Conservation (phyloP, 2,113 vertebrate genomes). For the Hippoglossus stenolepis region DNA sequence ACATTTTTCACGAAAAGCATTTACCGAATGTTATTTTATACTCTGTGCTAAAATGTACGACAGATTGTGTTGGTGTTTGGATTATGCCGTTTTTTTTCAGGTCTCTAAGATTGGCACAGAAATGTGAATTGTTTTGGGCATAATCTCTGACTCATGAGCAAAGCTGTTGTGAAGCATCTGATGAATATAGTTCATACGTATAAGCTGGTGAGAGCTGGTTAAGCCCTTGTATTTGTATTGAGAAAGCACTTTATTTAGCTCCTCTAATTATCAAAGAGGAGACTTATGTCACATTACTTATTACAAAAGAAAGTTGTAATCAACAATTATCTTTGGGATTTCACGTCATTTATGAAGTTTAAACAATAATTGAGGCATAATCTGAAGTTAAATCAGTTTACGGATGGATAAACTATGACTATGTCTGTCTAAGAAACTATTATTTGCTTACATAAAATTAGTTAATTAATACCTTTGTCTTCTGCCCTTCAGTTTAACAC, state of each 20-base stretch:
- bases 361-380: background rate
- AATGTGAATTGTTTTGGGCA: constrained; percentile 18
- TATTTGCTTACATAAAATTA: no score
- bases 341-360: background rate
- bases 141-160: constrained; percentile 37
- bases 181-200: constrained; percentile 17
- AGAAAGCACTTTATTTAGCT: constrained; percentile 2
- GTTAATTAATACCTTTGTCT: no score
- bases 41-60: constrained; percentile 1
- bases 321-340: background rate
- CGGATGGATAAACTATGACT: background rate
- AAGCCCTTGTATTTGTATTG: background rate
- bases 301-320: background rate
- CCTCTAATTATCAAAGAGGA: background rate
- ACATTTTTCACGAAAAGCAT: background rate
- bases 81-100: constrained; percentile 11
- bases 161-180: constrained; percentile 35
- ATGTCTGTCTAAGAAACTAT: background rate
- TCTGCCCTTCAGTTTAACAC: no score
- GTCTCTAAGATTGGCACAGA: constrained; percentile 13
- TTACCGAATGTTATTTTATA: background rate
- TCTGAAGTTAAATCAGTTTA: background rate
- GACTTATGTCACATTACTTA: background rate
- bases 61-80: constrained; percentile 28
- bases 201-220: background rate